Conservation (phyloP, 2,797 vertebrate species). For the Poecilia gillii region DNA sequence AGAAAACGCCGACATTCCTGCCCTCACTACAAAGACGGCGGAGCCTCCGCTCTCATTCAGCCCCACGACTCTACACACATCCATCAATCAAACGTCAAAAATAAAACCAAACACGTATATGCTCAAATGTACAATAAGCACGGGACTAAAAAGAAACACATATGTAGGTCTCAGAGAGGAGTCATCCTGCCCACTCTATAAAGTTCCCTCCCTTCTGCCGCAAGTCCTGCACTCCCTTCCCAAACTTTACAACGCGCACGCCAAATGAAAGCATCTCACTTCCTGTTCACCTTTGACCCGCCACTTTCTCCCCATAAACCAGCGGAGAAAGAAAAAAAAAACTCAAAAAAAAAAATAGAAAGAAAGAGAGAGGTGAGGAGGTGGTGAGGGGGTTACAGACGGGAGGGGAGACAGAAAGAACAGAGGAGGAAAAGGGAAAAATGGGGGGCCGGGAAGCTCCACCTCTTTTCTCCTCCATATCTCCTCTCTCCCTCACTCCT, state of each 20-base stretch:
- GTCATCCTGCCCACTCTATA: conserved; percentile 49
- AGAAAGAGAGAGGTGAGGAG: conserved; percentile 13
- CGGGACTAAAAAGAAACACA: conserved; percentile 12
- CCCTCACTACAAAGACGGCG: conserved; percentile 78
- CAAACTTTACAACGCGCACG: conserved; percentile 61
- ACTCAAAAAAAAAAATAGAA: conserved; percentile 32
- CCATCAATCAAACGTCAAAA: conserved; percentile 55
- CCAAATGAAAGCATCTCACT: conserved; percentile 85
- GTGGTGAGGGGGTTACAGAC: conserved; percentile 28
- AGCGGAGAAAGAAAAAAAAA: conserved; percentile 39
- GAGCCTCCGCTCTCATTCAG: conserved; percentile 72
- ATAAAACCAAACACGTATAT: conserved; percentile 36
- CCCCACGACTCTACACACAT: conserved; percentile 66
- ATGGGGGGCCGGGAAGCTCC: conserved; percentile 73
- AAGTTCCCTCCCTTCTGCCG: conserved; percentile 42
- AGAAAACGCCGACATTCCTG: conserved; percentile 89
- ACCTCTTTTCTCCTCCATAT: conserved; percentile 81
- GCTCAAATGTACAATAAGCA: conserved; percentile 38
- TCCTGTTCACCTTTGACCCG: conserved; percentile 94
- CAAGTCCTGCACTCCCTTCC: conserved; percentile 41
- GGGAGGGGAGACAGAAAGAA: conserved; percentile 31
- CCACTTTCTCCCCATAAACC: conserved; percentile 82
- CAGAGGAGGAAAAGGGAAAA: conserved; percentile 62
- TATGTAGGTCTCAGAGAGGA: conserved; percentile 24
- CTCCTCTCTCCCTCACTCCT: conserved; percentile 73